A percentile compares a stretch with the other conserved stretches of the same genome.
Evolutionary conservation across 2,797 vertebrate species (phyloP).

Genomic region (Momotus momota): DNA sequence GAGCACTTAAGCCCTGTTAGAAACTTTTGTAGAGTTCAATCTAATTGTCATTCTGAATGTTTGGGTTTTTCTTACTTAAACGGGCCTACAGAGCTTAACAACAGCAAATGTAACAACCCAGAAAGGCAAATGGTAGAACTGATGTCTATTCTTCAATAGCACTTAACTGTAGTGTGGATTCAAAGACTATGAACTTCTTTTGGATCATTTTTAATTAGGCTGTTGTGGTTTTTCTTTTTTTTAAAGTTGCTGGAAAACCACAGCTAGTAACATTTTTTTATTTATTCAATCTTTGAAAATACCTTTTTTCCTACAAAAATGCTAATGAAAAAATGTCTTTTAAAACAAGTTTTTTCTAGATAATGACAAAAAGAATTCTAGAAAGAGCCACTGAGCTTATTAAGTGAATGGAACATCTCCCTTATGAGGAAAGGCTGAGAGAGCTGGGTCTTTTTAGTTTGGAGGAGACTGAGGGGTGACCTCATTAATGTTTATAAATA

Average conservation of each 20-base stretch:
- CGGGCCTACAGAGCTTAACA: not conserved
- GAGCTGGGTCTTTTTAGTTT: too few relatives aligned
- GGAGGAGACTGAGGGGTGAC: too few relatives aligned
- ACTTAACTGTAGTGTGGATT: not conserved
- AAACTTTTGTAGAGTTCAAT: not conserved
- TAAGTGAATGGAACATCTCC: too few relatives aligned
- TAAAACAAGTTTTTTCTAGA: not conserved
- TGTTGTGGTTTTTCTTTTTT: not conserved
- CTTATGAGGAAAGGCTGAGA: too few relatives aligned
- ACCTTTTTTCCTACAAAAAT: rapidly evolving
- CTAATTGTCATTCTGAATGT: not conserved
- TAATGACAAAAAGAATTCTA: not conserved
- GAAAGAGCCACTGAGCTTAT: not conserved
- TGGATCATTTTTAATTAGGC: not conserved
- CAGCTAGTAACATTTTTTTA: not conserved
- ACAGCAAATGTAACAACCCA: not conserved
- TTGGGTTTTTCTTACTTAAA: not conserved
- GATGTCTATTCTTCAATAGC: not conserved
- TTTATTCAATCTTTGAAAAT: not conserved
- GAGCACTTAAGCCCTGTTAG: not conserved
- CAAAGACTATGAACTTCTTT: not conserved
- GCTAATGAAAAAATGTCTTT: not conserved
- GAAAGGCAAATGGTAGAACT: not conserved
- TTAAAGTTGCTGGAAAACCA: not conserved
- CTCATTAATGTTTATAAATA: too few relatives aligned